Conservation (phyloP, 2,797 vertebrate species). For the Sebastes ruberrimus region DNA sequence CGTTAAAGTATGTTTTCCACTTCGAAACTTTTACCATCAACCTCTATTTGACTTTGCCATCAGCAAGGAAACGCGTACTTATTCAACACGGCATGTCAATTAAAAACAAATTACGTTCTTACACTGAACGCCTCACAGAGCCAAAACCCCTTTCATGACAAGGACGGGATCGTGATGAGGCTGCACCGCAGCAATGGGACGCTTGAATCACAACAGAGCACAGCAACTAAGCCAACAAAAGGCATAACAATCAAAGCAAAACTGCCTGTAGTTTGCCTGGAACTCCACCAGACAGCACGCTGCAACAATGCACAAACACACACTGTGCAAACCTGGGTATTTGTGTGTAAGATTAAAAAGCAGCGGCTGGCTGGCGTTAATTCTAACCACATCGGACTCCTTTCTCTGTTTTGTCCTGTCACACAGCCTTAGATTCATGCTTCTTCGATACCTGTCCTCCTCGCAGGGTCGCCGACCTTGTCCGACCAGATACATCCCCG, state of each 20-base stretch:
- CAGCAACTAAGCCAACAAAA: slow-evolving; percentile 18
- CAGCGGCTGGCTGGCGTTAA: slow-evolving; percentile 24
- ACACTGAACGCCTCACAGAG: not conserved
- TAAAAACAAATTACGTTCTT: slow-evolving; percentile 34
- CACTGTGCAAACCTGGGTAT: not conserved
- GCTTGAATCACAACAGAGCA: slow-evolving; percentile 8
- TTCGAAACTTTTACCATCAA: slow-evolving; percentile 18
- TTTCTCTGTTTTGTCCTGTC: slow-evolving; percentile 36
- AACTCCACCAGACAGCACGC: not conserved
- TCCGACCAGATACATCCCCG: slow-evolving; percentile 47
- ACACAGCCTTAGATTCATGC: slow-evolving; percentile 49
- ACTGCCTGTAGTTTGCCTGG: not conserved
- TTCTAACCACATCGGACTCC: slow-evolving; percentile 34
- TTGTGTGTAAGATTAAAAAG: slow-evolving; percentile 27
- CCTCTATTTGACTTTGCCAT: slow-evolving; percentile 56
- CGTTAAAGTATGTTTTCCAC: not conserved
- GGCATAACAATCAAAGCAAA: not conserved
- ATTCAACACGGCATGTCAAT: slow-evolving; percentile 19
- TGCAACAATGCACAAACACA: slow-evolving; percentile 4
- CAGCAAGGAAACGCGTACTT: slow-evolving; percentile 27
- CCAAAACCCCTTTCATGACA: slow-evolving; percentile 12
- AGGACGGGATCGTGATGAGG: not conserved
- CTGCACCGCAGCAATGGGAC: not conserved
- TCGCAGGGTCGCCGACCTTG: slow-evolving; percentile 55
- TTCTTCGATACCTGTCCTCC: slow-evolving; percentile 50